These are phyloP conservation scores for Acronicta leporina DNA, from an alignment of 2,888 invertebrate species.

Conservation along the genomic window DNA sequence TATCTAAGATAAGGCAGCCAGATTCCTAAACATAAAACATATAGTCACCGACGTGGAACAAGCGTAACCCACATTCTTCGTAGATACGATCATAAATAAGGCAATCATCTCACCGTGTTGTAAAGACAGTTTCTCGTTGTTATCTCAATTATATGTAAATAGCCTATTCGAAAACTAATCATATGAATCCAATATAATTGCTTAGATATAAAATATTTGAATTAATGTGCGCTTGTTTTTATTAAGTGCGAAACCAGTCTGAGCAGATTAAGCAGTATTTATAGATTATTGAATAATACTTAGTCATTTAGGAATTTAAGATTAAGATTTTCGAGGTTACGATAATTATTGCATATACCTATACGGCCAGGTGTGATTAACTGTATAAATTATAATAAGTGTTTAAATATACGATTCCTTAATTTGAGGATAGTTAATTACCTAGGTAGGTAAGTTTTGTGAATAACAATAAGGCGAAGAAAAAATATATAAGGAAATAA, in stretches of 20 bases:
- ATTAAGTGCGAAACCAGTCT: constrained; percentile 41
- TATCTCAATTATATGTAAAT: constrained; percentile 55
- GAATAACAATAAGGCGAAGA: no score
- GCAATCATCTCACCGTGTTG: constrained; percentile 64
- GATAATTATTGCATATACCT: constrained; percentile 22
- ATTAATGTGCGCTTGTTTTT: constrained; percentile 35
- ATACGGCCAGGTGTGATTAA: constrained; percentile 12
- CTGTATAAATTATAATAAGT: neutral
- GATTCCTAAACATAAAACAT: constrained; percentile 80
- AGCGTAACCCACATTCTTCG: constrained; percentile 78
- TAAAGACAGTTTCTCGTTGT: constrained; percentile 70
- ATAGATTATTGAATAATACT: constrained; percentile 20
- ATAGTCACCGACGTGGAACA: constrained; percentile 76
- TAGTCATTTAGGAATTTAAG: constrained; percentile 26
- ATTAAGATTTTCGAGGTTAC: constrained; percentile 36
- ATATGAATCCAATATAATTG: constrained; percentile 31
- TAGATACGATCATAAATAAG: constrained; percentile 81
- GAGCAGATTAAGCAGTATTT: constrained; percentile 20
- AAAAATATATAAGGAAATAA: no score
- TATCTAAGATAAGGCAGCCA: constrained; percentile 83
- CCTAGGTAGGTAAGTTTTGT: no score
- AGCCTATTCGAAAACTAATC: constrained; percentile 28
- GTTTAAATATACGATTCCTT: no score
- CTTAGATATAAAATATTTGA: constrained; percentile 25
- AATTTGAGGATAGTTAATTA: no score